These are phyloP conservation scores for Choloepus hoffmanni DNA, from an alignment of 2,113 vertebrate species.

Conservation along the genomic window DNA sequence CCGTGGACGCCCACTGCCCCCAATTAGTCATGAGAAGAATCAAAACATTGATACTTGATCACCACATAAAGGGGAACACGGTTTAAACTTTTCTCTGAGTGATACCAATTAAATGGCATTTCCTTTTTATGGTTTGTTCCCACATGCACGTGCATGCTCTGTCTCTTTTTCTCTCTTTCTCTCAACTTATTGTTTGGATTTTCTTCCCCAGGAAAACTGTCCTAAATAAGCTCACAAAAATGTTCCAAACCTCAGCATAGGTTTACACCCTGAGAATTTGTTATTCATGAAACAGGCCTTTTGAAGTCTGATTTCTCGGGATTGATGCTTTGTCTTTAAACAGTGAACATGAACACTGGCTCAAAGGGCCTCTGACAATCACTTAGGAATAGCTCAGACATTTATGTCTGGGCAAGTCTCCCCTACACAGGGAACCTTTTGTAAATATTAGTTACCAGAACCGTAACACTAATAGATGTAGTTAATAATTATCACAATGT, in stretches of 20 bases:
- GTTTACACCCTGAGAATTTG: conserved; percentile 86
- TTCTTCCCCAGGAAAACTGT: conserved; percentile 81
- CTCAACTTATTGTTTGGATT: conserved; percentile 68
- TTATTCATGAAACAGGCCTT: conserved; percentile 87
- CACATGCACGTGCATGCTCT: neutral
- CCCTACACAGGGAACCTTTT: conserved; percentile 87
- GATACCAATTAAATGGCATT: conserved; percentile 70
- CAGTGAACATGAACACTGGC: conserved; percentile 77
- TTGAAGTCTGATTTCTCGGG: conserved; percentile 88
- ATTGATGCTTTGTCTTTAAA: conserved; percentile 89
- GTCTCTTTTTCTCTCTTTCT: conserved; percentile 60
- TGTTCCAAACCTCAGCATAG: conserved; percentile 80
- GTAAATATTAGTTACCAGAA: conserved; percentile 90
- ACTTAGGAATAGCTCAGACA: conserved; percentile 85
- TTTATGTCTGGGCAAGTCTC: conserved; percentile 85
- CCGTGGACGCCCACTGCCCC: no score
- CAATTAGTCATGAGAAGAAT: neutral
- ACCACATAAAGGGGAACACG: neutral
- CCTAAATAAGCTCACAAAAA: conserved; percentile 84
- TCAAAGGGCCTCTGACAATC: conserved; percentile 86
- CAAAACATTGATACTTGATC: neutral
- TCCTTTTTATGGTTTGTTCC: conserved; percentile 55
- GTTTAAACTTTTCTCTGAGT: conserved; percentile 2
- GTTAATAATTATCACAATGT: conserved; percentile 90
- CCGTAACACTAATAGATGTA: conserved; percentile 87